Evolutionary conservation across 2,797 vertebrate genomes (phyloP).

Genomic region (Erpetoichthys calabaricus): DNA sequence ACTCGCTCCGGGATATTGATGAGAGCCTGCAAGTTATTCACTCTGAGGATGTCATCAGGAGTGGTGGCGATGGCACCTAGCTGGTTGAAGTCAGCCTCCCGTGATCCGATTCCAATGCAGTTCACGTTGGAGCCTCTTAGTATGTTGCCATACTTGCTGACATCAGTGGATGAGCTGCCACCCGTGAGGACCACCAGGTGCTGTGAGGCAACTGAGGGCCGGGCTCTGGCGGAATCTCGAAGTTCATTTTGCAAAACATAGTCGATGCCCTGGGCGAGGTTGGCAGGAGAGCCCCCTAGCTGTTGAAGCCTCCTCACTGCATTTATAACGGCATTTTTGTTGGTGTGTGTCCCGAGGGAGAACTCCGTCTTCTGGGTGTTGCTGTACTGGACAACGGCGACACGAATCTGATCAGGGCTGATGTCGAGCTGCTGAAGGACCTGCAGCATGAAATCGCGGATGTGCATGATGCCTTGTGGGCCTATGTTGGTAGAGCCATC

Average conservation of each 20-base stretch:
- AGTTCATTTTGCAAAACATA: constrained; percentile 64
- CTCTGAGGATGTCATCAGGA: constrained; percentile 46
- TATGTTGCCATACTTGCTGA: constrained; percentile 45
- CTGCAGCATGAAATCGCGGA: constrained; percentile 72
- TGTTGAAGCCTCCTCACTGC: constrained; percentile 65
- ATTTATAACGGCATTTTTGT: constrained; percentile 50
- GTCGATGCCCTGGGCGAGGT: constrained; percentile 68
- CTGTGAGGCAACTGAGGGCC: constrained; percentile 68
- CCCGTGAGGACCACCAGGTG: constrained; percentile 84
- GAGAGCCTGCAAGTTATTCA: constrained; percentile 57
- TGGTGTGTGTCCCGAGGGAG: constrained; percentile 58
- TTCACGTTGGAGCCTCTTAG: constrained; percentile 48
- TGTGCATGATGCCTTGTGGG: constrained; percentile 51
- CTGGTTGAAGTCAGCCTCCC: constrained; percentile 49
- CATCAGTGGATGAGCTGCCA: constrained; percentile 62
- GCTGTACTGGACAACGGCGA: constrained; percentile 76
- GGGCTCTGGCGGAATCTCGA: constrained; percentile 60
- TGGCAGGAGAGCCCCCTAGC: constrained; percentile 60
- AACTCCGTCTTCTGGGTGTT: constrained; percentile 63
- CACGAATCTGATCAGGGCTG: constrained; percentile 61
- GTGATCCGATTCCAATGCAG: constrained; percentile 65
- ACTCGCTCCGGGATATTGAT: constrained; percentile 31
- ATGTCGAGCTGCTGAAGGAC: constrained; percentile 68
- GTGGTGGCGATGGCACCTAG: constrained; percentile 52
- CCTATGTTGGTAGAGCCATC: constrained; percentile 69